Evolutionary conservation across 2,888 invertebrate genomes (phyloP).

Genomic region (Euzetes globulus): DNA sequence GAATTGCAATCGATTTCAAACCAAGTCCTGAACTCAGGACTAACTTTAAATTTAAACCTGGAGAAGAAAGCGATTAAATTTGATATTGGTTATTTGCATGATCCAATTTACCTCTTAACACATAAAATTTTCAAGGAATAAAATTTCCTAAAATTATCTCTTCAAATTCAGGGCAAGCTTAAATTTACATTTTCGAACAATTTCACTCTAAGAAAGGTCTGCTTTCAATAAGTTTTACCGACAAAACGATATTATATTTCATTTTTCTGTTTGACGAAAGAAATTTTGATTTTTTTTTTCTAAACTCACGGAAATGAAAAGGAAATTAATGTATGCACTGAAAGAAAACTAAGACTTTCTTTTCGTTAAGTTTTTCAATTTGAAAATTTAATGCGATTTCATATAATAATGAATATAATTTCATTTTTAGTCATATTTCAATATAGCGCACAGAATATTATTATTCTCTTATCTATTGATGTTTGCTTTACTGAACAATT

Average conservation of each 20-base stretch:
- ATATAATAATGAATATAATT: not conserved
- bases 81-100: too few species aligned
- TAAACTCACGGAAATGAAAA: not conserved
- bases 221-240: too few species aligned
- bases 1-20: too few species aligned
- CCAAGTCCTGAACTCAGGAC: too few species aligned
- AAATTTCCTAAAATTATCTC: not conserved
- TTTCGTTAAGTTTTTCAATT: not conserved
- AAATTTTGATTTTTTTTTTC: too few species aligned
- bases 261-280: too few species aligned
- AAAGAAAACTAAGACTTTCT: not conserved
- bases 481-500: not conserved
- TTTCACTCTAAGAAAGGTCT: too few species aligned
- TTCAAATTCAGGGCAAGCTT: too few species aligned
- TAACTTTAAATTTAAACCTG: too few species aligned
- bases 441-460: not conserved
- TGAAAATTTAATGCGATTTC: not conserved
- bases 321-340: not conserved
- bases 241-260: too few species aligned
- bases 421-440: too few species aligned
- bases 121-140: not conserved
- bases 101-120: not conserved
- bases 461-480: not conserved
- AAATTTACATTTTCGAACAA: too few species aligned
- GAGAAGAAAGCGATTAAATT: not conserved